A percentile compares a stretch with the other conserved stretches of the same genome.
Conservation (phyloP, 2,797 vertebrate species). For the Orestias chungarensis region DNA sequence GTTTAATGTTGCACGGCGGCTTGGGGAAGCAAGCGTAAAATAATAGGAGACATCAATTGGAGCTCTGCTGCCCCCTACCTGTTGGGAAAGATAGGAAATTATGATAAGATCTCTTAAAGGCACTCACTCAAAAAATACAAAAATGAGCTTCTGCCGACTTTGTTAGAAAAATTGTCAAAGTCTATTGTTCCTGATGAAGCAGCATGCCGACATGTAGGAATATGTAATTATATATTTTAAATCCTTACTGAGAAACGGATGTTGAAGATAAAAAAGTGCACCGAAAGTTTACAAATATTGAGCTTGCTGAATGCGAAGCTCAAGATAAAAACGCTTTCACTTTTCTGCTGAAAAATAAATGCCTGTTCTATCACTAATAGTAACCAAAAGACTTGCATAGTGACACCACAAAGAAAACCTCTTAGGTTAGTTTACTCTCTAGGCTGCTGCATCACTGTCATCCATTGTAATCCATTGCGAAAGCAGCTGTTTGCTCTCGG, state of each 20-base stretch:
- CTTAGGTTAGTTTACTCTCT: slow-evolving; percentile 31
- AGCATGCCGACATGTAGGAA: slow-evolving; percentile 30
- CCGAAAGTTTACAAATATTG: slow-evolving; percentile 38
- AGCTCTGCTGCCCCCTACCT: slow-evolving; percentile 67
- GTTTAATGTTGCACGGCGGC: slow-evolving; percentile 37
- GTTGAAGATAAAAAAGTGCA: slow-evolving; percentile 24
- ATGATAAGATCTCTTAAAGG: neutral
- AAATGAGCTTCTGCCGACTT: slow-evolving; percentile 38
- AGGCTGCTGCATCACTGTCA: slow-evolving; percentile 36
- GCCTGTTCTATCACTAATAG: neutral
- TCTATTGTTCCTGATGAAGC: slow-evolving; percentile 36
- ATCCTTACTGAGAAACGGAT: slow-evolving; percentile 25
- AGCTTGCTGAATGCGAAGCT: slow-evolving; percentile 19
- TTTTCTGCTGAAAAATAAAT: slow-evolving; percentile 9
- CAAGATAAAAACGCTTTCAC: neutral
- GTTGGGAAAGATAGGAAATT: neutral
- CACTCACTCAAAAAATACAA: neutral
- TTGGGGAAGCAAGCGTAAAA: slow-evolving; percentile 1
- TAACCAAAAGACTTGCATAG: slow-evolving; percentile 15
- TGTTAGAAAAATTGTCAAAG: slow-evolving; percentile 30
- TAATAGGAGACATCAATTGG: slow-evolving; percentile 6
- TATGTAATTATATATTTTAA: slow-evolving; percentile 40
- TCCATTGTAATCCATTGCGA: slow-evolving; percentile 50
- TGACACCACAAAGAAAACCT: slow-evolving; percentile 33
- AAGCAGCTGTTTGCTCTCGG: slow-evolving; percentile 32